Percentiles rank a stretch among this genome's conserved stretches.
Evolutionary conservation across 1,140 invertebrate species (phyloP).

Genomic region (Hylaeus anthracinus): DNA sequence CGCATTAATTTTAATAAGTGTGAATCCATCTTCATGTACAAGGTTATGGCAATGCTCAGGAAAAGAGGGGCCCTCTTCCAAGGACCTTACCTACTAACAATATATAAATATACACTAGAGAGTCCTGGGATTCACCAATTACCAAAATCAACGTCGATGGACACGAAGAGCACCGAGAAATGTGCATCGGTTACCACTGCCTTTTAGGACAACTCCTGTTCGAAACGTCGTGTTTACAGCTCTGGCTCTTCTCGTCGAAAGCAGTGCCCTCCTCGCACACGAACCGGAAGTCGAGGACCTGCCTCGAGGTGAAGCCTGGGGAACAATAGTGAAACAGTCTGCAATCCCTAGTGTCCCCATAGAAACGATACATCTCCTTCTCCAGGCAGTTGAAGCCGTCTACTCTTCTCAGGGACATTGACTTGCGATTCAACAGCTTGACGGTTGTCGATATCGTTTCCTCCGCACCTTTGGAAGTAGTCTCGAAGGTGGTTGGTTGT

Average conservation of each 20-base stretch:
- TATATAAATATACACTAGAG: conserved; percentile 65
- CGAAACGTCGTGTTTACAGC: conserved; percentile 75
- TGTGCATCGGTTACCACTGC: conserved; percentile 56
- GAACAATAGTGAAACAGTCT: conserved; percentile 84
- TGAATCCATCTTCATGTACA: conserved; percentile 70
- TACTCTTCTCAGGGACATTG: conserved; percentile 1
- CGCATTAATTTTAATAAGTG: conserved; percentile 77
- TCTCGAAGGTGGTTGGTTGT: background rate
- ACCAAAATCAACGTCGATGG: conserved; percentile 72
- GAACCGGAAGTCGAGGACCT: conserved; percentile 83
- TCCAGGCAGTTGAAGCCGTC: conserved; percentile 82
- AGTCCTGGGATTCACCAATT: conserved; percentile 75
- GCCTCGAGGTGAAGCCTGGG: conserved; percentile 81
- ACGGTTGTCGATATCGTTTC: conserved; percentile 14
- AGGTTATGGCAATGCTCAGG: conserved; percentile 71
- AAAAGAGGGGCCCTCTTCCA: conserved; percentile 32
- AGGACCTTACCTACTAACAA: conserved; percentile 44
- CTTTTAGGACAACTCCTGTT: conserved; percentile 70
- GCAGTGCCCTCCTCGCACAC: conserved; percentile 83
- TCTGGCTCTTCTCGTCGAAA: conserved; percentile 82
- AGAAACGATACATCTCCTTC: conserved; percentile 82
- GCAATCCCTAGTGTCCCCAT: conserved; percentile 82
- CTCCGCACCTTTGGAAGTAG: background rate
- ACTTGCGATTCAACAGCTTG: background rate
- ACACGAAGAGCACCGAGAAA: background rate